Base-by-base conservation (phyloP, 2,888 invertebrate genomes). In the Lasioglossum oenotherae region DNA sequence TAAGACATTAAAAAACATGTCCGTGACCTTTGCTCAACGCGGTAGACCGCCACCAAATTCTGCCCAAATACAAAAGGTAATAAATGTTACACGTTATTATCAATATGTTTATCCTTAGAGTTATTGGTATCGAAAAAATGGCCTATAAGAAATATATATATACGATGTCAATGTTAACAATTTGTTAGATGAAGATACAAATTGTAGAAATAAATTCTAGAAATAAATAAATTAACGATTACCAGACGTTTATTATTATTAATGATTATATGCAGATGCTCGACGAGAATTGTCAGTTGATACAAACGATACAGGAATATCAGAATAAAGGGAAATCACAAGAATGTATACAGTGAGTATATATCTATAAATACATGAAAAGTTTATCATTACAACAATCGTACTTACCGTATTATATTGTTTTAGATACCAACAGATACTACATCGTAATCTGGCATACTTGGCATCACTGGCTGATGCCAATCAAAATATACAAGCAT, bases 401-500 rank as follows among this genome's bases (percentile, higher is more conserved):
- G 0, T 74, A 8, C 64, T 76, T 71, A 19, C 53, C 10, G 1
- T 27, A 6, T 27, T 31, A 41, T 78, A 77, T 38, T 8, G 16
- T 82, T 85, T 74, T 86, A 96, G 96, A 88, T 97, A 98, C 95
- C 99, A 99, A 95, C 98, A 99, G 95, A 97, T 98, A 87, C 96
- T 99, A 88, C 99, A 99, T 94, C 96, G 99, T 89, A 99, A 99
- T 96, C 96, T 99, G 86, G 98, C 99, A 0, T 99, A 99, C 95
- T 96, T 99, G 91, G 99, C 99, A 14, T 98, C 99, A 44, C 97
- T 99, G 85, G 99, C 99, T n/a, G 99, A 99, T 96, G 97, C 98
- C 31, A 98, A 98, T 94, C 99, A 99, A 96, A 99, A 98, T 95
- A 98, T 99, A 89, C 98, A 98, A 94, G 97, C 97, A 82, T 96